Conservation (phyloP, 2,888 invertebrate species). For the Drosophila crucigera region DNA sequence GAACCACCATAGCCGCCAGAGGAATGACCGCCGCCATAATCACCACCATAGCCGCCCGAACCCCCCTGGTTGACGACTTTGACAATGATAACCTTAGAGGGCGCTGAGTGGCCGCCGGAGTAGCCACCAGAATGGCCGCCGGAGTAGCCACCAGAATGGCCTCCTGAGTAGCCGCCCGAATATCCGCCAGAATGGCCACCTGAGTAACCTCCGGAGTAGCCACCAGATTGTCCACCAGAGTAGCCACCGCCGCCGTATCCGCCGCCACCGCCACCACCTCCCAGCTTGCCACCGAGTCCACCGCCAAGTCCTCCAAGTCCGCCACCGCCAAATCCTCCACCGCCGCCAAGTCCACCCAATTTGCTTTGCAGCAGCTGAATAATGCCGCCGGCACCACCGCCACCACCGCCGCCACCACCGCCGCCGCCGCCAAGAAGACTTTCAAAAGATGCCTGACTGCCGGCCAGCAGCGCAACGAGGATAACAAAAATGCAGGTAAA, state of each 20-base stretch:
- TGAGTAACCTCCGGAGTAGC: constrained; percentile 53
- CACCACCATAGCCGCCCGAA: background rate
- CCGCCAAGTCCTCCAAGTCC: background rate
- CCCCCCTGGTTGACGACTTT: constrained; percentile 43
- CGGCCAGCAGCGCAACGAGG: constrained; percentile 67
- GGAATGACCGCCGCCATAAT: background rate
- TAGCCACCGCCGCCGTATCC: constrained; percentile 46
- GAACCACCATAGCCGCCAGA: constrained; percentile 44
- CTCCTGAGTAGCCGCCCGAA: constrained; percentile 53
- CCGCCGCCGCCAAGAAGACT: constrained; percentile 67
- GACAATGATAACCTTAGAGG: constrained; percentile 22
- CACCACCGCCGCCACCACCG: constrained; percentile 57
- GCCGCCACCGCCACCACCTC: constrained; percentile 6
- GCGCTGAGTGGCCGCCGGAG: constrained; percentile 38
- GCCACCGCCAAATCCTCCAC: constrained; percentile 43
- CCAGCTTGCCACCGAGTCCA: constrained; percentile 1
- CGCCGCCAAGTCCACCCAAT: constrained; percentile 60
- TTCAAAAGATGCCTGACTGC: constrained; percentile 69
- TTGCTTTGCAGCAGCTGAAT: constrained; percentile 63
- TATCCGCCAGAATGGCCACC: constrained; percentile 53
- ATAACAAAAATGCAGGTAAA: constrained; percentile 75
- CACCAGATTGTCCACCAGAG: constrained; percentile 33
- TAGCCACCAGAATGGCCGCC: constrained; percentile 30
- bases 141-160: constrained; percentile 34
- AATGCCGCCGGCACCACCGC: constrained; percentile 52